Evolutionary conservation across 2,888 invertebrate genomes (phyloP).

Genomic region (Folsomia candida): DNA sequence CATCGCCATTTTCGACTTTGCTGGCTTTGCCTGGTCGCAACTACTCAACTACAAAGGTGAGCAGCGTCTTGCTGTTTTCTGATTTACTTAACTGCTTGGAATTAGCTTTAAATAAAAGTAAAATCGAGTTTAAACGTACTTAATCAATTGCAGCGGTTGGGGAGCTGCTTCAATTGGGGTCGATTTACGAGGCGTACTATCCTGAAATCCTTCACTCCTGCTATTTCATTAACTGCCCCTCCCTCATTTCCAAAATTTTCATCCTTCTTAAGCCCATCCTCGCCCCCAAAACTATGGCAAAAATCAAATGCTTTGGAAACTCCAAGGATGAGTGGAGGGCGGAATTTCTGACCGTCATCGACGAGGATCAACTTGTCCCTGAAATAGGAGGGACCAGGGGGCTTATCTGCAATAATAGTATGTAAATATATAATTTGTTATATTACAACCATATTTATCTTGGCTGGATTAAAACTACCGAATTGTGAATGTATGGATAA

Average conservation of each 20-base stretch:
- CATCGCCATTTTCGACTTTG: conserved; percentile 26
- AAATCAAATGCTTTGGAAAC: conserved; percentile 23
- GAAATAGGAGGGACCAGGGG: conserved; percentile 25
- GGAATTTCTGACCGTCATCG: conserved; percentile 7
- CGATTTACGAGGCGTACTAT: conserved; percentile 34
- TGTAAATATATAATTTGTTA: no score
- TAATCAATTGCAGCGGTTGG: conserved; percentile 20
- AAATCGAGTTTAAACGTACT: no score
- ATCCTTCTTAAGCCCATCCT: conserved; percentile 24
- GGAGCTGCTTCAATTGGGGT: conserved; percentile 24
- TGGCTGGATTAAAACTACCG: no score
- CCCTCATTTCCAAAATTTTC: conserved; percentile 20
- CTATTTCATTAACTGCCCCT: conserved; percentile 30
- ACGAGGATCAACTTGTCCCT: conserved; percentile 21
- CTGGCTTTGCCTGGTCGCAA: conserved; percentile 29
- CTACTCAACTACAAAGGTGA: conserved; percentile 29
- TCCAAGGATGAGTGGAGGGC: conserved; percentile 21
- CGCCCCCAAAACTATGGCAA: conserved; percentile 28
- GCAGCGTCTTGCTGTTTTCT: no score
- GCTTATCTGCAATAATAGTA: no score
- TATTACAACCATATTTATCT: no score
- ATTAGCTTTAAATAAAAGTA: not conserved
- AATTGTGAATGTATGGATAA: no score
- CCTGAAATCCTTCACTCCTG: conserved; percentile 26
- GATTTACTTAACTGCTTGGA: not conserved